Evolutionary conservation across 2,797 vertebrate species (phyloP).

Genomic region (Naso thynnoides): DNA sequence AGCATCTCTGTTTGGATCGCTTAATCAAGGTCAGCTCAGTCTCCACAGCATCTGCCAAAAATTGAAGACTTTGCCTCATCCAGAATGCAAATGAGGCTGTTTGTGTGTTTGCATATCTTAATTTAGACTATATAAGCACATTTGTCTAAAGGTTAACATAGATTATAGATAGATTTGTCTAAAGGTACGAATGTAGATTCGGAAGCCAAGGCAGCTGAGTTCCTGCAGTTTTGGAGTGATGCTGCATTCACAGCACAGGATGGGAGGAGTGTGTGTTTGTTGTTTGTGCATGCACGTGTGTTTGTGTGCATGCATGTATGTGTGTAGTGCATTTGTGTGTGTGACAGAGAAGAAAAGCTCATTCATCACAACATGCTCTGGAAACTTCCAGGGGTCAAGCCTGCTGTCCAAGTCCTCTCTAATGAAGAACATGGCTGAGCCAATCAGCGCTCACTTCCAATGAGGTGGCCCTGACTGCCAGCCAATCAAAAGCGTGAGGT

Average conservation of each 20-base stretch:
- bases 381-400: slow-evolving; percentile 81
- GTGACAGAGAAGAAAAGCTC: slow-evolving; percentile 64
- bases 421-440: slow-evolving; percentile 82
- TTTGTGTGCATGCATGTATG: neutral
- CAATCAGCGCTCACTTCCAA: slow-evolving; percentile 70
- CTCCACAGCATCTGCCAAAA: slow-evolving; percentile 50
- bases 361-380: slow-evolving; percentile 84
- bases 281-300: slow-evolving; percentile 23
- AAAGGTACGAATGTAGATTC: slow-evolving; percentile 40
- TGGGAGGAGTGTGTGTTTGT: neutral
- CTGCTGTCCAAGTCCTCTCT: slow-evolving; percentile 71
- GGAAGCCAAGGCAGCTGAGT: slow-evolving; percentile 23
- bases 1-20: slow-evolving; percentile 7
- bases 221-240: slow-evolving; percentile 34
- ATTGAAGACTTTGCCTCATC: slow-evolving; percentile 33
- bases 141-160: slow-evolving; percentile 37
- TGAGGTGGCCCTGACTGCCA: slow-evolving; percentile 45
- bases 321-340: slow-evolving; percentile 9
- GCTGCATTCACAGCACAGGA: slow-evolving; percentile 22
- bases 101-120: slow-evolving; percentile 43
- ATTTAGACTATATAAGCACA: slow-evolving; percentile 57
- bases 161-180: no score
- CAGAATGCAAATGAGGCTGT: slow-evolving; percentile 60
- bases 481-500: slow-evolving; percentile 71
- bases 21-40: slow-evolving; percentile 47